Evolutionary conservation across 1,140 invertebrate genomes (phyloP).

Genomic region (Saccostrea glomerata): DNA sequence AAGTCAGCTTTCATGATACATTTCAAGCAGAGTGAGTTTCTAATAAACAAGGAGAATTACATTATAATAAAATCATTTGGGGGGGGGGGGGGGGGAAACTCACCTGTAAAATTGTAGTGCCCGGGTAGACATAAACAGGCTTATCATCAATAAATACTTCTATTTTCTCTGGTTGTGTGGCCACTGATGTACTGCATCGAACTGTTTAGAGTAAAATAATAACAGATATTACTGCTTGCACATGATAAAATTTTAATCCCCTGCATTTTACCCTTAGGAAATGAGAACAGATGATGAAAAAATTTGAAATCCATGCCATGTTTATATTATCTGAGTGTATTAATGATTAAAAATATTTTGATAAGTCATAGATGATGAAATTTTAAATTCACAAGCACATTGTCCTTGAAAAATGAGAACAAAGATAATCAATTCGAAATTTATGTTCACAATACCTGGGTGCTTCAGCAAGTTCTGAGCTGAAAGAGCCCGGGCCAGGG

Average conservation of each 20-base stretch:
- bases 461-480: slow-evolving; percentile 45
- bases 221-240: neutral
- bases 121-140: slow-evolving; percentile 94
- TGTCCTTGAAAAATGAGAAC: too few relatives aligned
- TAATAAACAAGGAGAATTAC: neutral
- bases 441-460: too few relatives aligned
- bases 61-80: neutral
- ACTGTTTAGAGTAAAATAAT: slow-evolving; percentile 53
- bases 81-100: slow-evolving; percentile 27
- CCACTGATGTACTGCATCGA: slow-evolving; percentile 57
- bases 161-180: slow-evolving; percentile 80
- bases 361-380: too few relatives aligned
- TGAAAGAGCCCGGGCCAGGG: slow-evolving; percentile 53
- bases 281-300: neutral
- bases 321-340: neutral
- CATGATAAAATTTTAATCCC: neutral
- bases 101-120: slow-evolving; percentile 98
- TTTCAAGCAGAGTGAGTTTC: neutral
- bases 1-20: neutral
- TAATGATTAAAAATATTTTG: too few relatives aligned
- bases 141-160: slow-evolving; percentile 99
- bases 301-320: too few relatives aligned
- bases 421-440: too few relatives aligned
- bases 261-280: neutral
- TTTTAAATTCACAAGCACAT: too few relatives aligned